Base-by-base conservation (phyloP, 2,797 vertebrate genomes). In the Rhadinocentrus ornatus region DNA sequence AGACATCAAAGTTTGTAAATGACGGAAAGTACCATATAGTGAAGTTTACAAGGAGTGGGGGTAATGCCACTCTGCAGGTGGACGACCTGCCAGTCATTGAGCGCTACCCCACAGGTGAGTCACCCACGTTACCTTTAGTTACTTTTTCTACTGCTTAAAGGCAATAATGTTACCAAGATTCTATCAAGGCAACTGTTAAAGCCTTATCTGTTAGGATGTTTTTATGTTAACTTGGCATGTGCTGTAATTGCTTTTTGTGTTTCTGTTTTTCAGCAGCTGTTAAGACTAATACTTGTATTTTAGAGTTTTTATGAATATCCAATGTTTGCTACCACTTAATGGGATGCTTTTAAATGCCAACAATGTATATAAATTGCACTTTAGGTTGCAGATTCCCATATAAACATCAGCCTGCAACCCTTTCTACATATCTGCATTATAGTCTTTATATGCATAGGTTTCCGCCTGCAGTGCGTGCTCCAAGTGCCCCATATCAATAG, bases 21-120 rank as follows among this genome's bases (percentile, higher is more conserved):
- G 97, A 99, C 78, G 97, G 98, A 79, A 99, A 98, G 92, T 99
- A 99, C 95, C 98, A 99, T 81, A 96, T 98, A 94, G 97, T 99
- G 86, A 97, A 97, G 93, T 99, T 99, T 94, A 99, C 97, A 1
- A 93, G 98, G 92, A 99, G 97, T 88, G 98, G 98, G 54, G 98
- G 98, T 93, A 99, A 99, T 89, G 97, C 97, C 95, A 99, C 97
- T 10, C 95, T 99, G 83, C 98, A 99, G 95, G 96, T 99, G 96
- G 98, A 99, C 95, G 97, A 96, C 95, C 97, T 97, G 93, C 97
- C 97, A 2, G 94, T 99, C 92, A 99, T 98, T 80, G 97, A 99
- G 92, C 97, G 98, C 70, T 99, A 97, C 88, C 98, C 98, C 75
- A 96, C 97, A 98, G 98, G 98, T 99, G 96, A 97, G 96, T 89